Conservation (phyloP, 2,113 vertebrate genomes). For the Motacilla tschutschensis region DNA sequence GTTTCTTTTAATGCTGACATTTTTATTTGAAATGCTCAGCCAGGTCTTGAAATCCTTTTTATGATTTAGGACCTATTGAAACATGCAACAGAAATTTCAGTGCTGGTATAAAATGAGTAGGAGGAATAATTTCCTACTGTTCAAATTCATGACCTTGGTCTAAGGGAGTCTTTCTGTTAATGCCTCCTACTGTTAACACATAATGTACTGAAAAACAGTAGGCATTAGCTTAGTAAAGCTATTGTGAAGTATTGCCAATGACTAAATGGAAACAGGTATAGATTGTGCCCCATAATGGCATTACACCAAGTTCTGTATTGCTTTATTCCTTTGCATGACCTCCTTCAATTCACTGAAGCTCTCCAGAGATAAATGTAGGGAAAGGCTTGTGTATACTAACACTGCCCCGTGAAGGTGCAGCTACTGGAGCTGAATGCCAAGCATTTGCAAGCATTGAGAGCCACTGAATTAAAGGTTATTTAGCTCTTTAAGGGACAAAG, state of each 20-base stretch:
- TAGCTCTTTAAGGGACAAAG: neutral
- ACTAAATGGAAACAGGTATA: constrained; percentile 35
- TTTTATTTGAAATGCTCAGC: constrained; percentile 8
- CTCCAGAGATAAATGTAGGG: neutral
- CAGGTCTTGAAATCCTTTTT: constrained; percentile 5
- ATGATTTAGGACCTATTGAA: constrained; percentile 22
- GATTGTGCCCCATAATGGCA: neutral
- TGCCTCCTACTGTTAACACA: constrained; percentile 17
- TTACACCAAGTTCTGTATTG: neutral
- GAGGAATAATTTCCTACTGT: constrained; percentile 31
- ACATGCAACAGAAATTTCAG: neutral
- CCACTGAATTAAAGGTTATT: neutral
- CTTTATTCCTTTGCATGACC: constrained; percentile 3
- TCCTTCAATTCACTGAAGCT: neutral
- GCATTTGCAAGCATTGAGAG: neutral
- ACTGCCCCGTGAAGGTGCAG: neutral
- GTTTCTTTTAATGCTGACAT: neutral
- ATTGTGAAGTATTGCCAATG: constrained; percentile 20
- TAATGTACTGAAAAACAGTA: constrained; percentile 20
- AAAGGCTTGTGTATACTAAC: neutral
- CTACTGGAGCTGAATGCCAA: neutral
- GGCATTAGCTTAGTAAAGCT: constrained; percentile 26
- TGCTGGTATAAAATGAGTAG: constrained; percentile 24
- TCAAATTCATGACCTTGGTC: constrained; percentile 23
- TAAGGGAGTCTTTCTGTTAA: constrained; percentile 29